A percentile compares a stretch with the other conserved stretches of the same genome.
phyloP scores from a whole-genome alignment of 2,888 invertebrate genomes.

The Pollenia griseotomentosa region DNA sequence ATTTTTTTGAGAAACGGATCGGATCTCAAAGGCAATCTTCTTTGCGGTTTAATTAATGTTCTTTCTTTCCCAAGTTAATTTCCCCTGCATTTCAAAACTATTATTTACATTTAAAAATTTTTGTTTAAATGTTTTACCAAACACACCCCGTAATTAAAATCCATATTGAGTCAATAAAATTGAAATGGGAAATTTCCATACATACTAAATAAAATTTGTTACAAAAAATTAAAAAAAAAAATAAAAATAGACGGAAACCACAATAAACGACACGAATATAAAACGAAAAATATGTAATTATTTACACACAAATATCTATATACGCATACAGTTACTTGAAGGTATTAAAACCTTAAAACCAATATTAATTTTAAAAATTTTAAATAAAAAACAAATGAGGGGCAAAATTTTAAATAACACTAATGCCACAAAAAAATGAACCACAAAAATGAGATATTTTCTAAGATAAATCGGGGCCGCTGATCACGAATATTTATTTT shows the following conservation, averaged over 20 bases:
- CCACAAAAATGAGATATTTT: no score
- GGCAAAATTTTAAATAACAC: no score
- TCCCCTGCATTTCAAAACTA: neutral
- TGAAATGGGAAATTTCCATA: neutral
- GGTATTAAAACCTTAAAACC: neutral
- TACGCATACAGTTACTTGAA: slow-evolving; percentile 27
- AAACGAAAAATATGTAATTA: slow-evolving; percentile 18
- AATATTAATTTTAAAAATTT: no score
- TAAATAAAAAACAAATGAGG: no score
- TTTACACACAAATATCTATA: slow-evolving; percentile 33
- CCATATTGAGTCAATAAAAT: slow-evolving; percentile 25
- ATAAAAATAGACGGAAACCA: slow-evolving; percentile 15
- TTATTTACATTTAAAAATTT: neutral
- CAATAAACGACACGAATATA: slow-evolving; percentile 38
- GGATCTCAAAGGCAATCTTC: no score
- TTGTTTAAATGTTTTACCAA: neutral
- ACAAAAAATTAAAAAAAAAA: neutral
- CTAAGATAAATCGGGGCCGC: no score
- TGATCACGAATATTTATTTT: no score
- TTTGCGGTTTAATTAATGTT: no score
- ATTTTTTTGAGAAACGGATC: no score
- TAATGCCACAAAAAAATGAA: no score
- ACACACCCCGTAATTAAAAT: slow-evolving; percentile 36
- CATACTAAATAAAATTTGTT: slow-evolving; percentile 32
- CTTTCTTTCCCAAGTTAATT: neutral